Evolutionary conservation across 2,888 invertebrate genomes (phyloP), one percentile per base, ranked within the genome.

Genomic region (Tridacna gigas): DNA sequence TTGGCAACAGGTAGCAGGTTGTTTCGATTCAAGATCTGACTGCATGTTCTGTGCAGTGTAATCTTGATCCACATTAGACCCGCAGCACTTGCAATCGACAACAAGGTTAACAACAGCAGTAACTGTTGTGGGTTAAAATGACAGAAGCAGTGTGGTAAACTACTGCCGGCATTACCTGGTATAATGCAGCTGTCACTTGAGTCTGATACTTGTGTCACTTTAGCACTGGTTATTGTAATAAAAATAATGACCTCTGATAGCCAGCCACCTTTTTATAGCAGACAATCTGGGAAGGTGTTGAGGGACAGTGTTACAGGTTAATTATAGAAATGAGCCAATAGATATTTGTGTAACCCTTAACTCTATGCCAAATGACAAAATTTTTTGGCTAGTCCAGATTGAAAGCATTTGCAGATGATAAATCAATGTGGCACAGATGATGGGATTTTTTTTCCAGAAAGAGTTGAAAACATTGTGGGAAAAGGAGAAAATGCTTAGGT

Each of bases 191-290:
- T 69, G 69, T 47, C 69, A 69, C 45, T 47, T 5, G 45, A 69
- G 22, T 47, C n/a, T 45, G 69, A 69, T 69, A 69, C 69, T 45
- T 45, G 69, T 69, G 69, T 47, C 47, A 69, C 45, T 69, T 69
- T 47, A 69, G n/a, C 12, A 22, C 69, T 47, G 37, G 69, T 69
- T 69, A 69, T 2, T 69, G 69, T 45, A 69, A 69, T 45, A 69
- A 69, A 69, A 47, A 69, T 69, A 69, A 69, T 69, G 69, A 69
- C 69, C 45, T 69, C 0, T 69, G 47, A 69, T 69, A 22, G 45
- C 69, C 45, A 28, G 28, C 25, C 18, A 26, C 67, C 67, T 37
- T 67, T 67, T 28, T 65, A 65, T n/a, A 15, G 65, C 22, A 65
- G n/a, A 25, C n/a, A n/a, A n/a, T 25, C 4, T 22, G 4, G 65